phyloP scores from a whole-genome alignment of 2,113 vertebrate species.

The Microcebus ravelobensis region DNA sequence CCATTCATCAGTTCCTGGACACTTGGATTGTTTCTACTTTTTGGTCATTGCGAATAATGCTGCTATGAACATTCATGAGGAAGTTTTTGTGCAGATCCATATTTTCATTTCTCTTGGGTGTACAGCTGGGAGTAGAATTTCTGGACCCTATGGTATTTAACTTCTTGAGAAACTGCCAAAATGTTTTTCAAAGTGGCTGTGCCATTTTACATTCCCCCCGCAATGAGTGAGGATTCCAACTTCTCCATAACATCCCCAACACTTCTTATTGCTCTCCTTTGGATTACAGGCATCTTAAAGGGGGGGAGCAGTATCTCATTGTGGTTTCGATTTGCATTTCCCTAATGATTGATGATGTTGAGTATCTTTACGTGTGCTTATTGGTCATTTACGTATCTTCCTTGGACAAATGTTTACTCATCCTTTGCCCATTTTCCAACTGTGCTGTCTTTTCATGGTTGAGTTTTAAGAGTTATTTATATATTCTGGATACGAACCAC shows the following conservation, averaged over 20 bases:
- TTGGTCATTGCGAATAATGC: neutral
- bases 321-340: neutral
- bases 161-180: slow-evolving; percentile 34
- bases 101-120: neutral
- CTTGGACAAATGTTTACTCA: neutral
- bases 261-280: neutral
- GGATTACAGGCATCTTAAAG: neutral
- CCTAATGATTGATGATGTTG: neutral
- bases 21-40: neutral
- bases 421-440: neutral
- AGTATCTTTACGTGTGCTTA: neutral
- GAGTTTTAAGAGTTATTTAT: neutral
- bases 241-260: neutral
- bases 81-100: neutral
- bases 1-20: neutral
- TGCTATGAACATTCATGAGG: neutral
- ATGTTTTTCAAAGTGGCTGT: neutral
- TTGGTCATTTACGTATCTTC: neutral
- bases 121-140: neutral
- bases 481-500: neutral
- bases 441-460: neutral
- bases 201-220: neutral
- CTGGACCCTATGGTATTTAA: neutral
- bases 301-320: neutral
- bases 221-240: neutral